Evolutionary conservation across 2,888 invertebrate genomes (phyloP).

Genomic region (Campopleginae sp.): DNA sequence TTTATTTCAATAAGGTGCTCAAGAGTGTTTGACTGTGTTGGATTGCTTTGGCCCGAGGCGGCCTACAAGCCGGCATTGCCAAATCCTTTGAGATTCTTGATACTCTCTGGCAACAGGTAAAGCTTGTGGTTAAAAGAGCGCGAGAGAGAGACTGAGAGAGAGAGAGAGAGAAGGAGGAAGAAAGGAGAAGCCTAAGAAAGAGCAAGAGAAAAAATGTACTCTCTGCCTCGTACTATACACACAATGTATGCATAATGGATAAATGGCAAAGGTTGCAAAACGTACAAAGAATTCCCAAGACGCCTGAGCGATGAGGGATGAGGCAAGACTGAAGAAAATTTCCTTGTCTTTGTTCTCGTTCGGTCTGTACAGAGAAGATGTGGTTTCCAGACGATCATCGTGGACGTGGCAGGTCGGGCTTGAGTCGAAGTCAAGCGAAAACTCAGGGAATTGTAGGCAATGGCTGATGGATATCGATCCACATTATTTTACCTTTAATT

Average conservation of each 20-base stretch:
- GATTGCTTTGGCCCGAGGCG: conserved; percentile 40
- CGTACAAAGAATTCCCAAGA: conserved; percentile 51
- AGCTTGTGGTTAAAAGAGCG: conserved; percentile 38
- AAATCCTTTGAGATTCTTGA: conserved; percentile 65
- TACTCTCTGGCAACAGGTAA: conserved; percentile 71
- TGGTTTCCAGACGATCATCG: conserved; percentile 12
- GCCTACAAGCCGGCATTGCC: conserved; percentile 26
- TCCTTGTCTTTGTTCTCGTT: conserved; percentile 47
- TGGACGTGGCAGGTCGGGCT: neutral
- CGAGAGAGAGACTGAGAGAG: conserved; percentile 17
- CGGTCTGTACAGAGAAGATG: conserved; percentile 30
- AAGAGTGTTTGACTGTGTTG: conserved; percentile 30
- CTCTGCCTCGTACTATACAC: conserved; percentile 37
- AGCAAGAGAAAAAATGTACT: conserved; percentile 23
- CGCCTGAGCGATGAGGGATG: conserved; percentile 20
- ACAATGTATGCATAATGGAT: conserved; percentile 67
- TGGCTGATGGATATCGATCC: conserved; percentile 57
- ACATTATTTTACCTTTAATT: conserved; percentile 43
- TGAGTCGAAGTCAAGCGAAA: conserved; percentile 25
- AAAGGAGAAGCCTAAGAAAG: neutral
- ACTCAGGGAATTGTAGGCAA: conserved; percentile 35
- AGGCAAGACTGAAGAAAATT: conserved; percentile 37
- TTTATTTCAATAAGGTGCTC: conserved; percentile 27
- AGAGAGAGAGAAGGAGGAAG: conserved; percentile 12
- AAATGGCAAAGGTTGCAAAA: conserved; percentile 64